Percentiles rank a stretch among this genome's conserved stretches.
These are phyloP conservation scores for Iphiclides podalirius DNA, from an alignment of 2,888 invertebrate genomes.

Conservation along the genomic window DNA sequence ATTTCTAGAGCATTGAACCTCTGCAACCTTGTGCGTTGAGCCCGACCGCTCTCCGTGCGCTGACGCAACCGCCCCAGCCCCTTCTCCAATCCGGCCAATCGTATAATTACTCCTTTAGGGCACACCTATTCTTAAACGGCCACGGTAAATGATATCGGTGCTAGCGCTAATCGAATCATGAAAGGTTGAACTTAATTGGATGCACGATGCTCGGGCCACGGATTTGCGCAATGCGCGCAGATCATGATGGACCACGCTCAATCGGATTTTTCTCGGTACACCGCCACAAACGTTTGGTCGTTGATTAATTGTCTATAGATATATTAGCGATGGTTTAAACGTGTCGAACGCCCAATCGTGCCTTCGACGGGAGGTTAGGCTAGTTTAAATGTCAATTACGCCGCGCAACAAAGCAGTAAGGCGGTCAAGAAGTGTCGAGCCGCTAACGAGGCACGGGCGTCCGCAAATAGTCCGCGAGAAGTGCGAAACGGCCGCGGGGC, in stretches of 20 bases:
- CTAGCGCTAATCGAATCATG: conserved; percentile 58
- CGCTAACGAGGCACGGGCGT: conserved; percentile 60
- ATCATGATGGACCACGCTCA: conserved; percentile 25
- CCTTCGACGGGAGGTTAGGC: not conserved
- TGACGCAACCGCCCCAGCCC: conserved; percentile 75
- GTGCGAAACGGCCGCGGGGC: conserved; percentile 69
- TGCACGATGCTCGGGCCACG: conserved; percentile 36
- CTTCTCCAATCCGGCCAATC: conserved; percentile 66
- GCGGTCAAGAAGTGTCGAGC: conserved; percentile 31
- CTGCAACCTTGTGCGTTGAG: conserved; percentile 79
- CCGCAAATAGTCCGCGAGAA: conserved; percentile 69
- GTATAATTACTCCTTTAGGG: conserved; percentile 76
- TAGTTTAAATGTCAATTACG: conserved; percentile 8
- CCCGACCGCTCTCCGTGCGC: conserved; percentile 70
- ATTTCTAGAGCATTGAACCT: conserved; percentile 80
- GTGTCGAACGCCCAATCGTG: not conserved
- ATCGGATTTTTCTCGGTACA: conserved; percentile 14
- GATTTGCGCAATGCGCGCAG: conserved; percentile 50
- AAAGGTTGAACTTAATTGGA: conserved; percentile 70
- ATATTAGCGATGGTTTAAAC: not conserved
- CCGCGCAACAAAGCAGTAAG: conserved; percentile 38
- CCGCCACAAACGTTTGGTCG: not conserved
- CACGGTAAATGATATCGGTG: conserved; percentile 59
- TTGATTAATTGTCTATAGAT: not conserved
- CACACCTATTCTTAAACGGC: conserved; percentile 64